phyloP scores from a whole-genome alignment of 2,113 vertebrate genomes.

The Podarcis muralis region DNA sequence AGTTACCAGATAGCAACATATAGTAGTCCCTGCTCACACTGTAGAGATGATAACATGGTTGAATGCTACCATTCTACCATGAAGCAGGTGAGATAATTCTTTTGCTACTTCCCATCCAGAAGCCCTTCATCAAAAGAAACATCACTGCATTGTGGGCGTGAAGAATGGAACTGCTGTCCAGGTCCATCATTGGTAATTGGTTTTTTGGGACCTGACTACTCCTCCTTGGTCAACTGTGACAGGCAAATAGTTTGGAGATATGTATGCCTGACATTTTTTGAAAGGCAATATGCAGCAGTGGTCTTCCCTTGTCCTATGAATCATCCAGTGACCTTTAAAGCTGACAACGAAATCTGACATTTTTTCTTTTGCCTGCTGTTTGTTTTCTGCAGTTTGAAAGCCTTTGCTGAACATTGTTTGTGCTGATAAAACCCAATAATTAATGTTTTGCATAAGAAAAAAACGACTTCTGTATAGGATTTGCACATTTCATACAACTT shows the following conservation, averaged over 20 bases:
- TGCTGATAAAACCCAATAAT: constrained; percentile 14
- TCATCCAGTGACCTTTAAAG: constrained; percentile 40
- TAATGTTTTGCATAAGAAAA: neutral
- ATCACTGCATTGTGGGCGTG: too few species aligned
- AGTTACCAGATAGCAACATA: too few species aligned
- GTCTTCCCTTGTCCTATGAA: neutral
- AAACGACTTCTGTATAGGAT: constrained; percentile 21
- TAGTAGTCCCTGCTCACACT: neutral
- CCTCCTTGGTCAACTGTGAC: neutral
- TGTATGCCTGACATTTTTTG: neutral
- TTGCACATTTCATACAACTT: neutral
- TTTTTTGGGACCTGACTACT: neutral
- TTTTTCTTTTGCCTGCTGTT: neutral
- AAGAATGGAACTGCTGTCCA: neutral
- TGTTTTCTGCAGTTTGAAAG: constrained; percentile 23
- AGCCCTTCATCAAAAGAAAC: neutral
- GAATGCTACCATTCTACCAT: neutral
- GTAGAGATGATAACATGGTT: neutral
- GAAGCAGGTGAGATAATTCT: too few species aligned
- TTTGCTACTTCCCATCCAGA: neutral
- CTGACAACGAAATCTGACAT: constrained; percentile 16
- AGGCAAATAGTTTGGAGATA: neutral
- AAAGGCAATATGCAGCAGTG: neutral
- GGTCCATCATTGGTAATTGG: neutral
- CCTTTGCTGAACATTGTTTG: constrained; percentile 30